Evolutionary conservation across 2,888 invertebrate genomes (phyloP).

Genomic region (Sturmia bella): DNA sequence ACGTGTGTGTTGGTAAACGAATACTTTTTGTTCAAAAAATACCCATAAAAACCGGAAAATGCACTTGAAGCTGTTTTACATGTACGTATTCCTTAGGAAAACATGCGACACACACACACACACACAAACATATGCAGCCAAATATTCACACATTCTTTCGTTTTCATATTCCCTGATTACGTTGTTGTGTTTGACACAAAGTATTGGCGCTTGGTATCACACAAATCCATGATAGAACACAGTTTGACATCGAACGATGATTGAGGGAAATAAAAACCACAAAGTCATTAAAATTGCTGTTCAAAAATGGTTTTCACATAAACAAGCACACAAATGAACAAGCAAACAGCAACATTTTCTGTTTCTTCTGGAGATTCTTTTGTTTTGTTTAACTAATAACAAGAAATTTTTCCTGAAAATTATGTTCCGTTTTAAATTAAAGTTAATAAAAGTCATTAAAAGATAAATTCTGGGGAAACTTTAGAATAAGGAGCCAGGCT

Average conservation of each 20-base stretch:
- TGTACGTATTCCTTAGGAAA: background rate
- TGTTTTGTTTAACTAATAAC: too few species aligned
- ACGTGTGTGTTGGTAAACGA: too few species aligned
- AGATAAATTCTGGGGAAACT: too few species aligned
- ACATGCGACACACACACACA: background rate
- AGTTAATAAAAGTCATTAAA: too few species aligned
- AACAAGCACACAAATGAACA: background rate
- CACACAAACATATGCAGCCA: background rate
- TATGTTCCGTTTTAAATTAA: too few species aligned
- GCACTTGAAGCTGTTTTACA: background rate
- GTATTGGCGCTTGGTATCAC: slow-evolving; percentile 21
- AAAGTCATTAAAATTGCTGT: slow-evolving; percentile 63
- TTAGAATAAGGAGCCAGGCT: too few species aligned
- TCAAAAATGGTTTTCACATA: slow-evolving; percentile 38
- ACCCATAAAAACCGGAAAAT: background rate
- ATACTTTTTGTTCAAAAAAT: background rate
- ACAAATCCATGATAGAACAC: slow-evolving; percentile 50
- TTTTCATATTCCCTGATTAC: too few species aligned
- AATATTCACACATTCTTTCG: background rate
- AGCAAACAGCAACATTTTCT: background rate
- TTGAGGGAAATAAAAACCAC: slow-evolving; percentile 43
- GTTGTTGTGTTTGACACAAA: too few species aligned
- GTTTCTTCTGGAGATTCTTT: background rate
- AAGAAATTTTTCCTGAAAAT: too few species aligned
- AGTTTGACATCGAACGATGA: slow-evolving; percentile 53